phyloP scores from a whole-genome alignment of 2,888 invertebrate genomes.

The Leptopterna dolabrata region DNA sequence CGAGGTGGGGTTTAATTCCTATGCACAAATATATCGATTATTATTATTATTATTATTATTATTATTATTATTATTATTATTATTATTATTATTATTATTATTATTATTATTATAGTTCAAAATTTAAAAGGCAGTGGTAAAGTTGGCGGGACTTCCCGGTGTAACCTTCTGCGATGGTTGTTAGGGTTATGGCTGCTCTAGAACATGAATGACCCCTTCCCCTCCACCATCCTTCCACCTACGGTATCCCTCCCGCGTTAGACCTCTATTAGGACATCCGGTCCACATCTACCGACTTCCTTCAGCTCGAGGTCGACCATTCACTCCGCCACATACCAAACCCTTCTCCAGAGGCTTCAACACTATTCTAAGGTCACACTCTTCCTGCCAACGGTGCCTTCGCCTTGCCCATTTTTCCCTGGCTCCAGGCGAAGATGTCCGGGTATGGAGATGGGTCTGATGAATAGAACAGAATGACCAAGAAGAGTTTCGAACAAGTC shows the following conservation, averaged over 20 bases:
- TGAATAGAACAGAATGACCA: too few species aligned
- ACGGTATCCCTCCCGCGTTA: neutral
- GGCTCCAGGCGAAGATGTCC: neutral
- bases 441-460: neutral
- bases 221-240: neutral
- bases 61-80: too few species aligned
- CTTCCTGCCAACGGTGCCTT: conserved; percentile 21
- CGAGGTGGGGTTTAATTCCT: too few species aligned
- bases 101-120: too few species aligned
- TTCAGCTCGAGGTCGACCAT: conserved; percentile 44
- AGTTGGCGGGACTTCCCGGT: neutral
- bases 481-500: too few species aligned
- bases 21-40: too few species aligned
- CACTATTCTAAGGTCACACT: conserved; percentile 21
- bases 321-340: conserved; percentile 41
- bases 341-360: neutral
- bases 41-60: too few species aligned
- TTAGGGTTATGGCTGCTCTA: conserved; percentile 5
- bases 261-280: conserved; percentile 46
- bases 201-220: conserved; percentile 36
- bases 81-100: too few species aligned
- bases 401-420: neutral
- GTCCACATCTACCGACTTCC: conserved; percentile 46
- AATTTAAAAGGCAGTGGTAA: neutral
- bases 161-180: neutral